Base-by-base conservation (phyloP, 2,113 vertebrate genomes). In the Cheirogaleus medius region DNA sequence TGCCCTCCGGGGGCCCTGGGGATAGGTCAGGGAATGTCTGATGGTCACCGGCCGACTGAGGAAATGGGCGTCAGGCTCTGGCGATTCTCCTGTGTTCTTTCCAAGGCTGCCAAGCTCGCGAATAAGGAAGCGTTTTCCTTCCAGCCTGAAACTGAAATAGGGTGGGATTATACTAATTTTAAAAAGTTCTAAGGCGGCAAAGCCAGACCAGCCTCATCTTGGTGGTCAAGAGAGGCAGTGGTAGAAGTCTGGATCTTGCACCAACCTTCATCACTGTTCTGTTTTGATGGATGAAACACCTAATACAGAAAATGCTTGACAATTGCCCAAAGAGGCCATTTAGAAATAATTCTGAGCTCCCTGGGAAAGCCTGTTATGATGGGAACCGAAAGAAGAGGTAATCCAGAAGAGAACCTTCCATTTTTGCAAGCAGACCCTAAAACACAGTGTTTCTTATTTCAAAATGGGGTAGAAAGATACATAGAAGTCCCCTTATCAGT, bases 121-220 rank as follows among this genome's bases (percentile, higher is more conserved):
- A 69, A 90, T 47, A 93, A 37, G 49, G 69, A 91, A 86, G n/a
- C 23, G 42, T 66, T 96, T 90, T 95, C 77, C 60, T 93, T 76
- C 91, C 56, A 77, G 84, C 90, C 82, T 37, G 47, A 84, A 84
- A 63, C 10, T 56, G 49, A 96, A 90, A 84, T 8, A 82, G 82
- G 68, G 47, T 3, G 13, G 15, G 64, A 80, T 80, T 32, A 80
- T 21, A 64, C 49, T 11, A 32, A 64, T 49, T 47, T 52, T 12
- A 17, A 74, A 85, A 86, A 64, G 39, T 87, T 66, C 84, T 9
- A 60, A 73, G 18, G 8, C 1, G 18, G 32, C 10, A 5, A 64
- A 60, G 60, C 1, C 66, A 93, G 84, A 74, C 5, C 4, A 91
- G 42, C 8, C 52, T 69, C 44, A 17, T 68, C 58, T 49, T 21